Evolutionary conservation across 2,113 vertebrate genomes (phyloP).

Genomic region (Phylloscopus whistleri): DNA sequence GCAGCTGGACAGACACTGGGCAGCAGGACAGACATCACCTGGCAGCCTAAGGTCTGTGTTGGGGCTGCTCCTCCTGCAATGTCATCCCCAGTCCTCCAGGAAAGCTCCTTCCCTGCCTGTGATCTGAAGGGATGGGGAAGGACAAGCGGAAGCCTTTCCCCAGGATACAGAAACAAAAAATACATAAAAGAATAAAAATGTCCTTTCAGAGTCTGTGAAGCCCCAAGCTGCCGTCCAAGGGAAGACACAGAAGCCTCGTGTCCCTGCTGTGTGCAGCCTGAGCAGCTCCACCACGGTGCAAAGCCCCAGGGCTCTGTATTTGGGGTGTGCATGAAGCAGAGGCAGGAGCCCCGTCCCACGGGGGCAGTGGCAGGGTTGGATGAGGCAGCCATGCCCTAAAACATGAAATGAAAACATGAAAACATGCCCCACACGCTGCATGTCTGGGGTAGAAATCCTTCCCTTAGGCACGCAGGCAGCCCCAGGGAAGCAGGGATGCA

Average conservation of each 20-base stretch:
- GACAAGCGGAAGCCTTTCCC: neutral
- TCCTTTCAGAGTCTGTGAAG: neutral
- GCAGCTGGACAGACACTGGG: fast-evolving
- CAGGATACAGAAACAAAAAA: neutral
- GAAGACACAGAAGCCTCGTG: neutral
- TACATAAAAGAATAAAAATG: neutral
- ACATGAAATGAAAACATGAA: neutral
- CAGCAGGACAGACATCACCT: neutral
- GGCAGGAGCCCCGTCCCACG: fast-evolving
- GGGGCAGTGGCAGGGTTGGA: neutral
- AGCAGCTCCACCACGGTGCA: fast-evolving
- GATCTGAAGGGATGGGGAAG: too few relatives aligned
- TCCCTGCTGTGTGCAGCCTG: neutral
- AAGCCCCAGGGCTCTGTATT: neutral
- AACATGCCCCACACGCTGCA: neutral
- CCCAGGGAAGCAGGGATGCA: fast-evolving
- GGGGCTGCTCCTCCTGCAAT: neutral
- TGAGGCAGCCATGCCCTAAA: neutral
- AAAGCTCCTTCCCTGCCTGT: neutral
- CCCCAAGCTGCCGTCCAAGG: neutral
- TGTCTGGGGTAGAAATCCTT: neutral
- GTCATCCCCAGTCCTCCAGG: too few relatives aligned
- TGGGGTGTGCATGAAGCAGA: neutral
- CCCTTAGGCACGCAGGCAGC: neutral
- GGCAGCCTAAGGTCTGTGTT: neutral